Evolutionary conservation across 2,797 vertebrate species (phyloP).

Genomic region (Lerista edwardsae): DNA sequence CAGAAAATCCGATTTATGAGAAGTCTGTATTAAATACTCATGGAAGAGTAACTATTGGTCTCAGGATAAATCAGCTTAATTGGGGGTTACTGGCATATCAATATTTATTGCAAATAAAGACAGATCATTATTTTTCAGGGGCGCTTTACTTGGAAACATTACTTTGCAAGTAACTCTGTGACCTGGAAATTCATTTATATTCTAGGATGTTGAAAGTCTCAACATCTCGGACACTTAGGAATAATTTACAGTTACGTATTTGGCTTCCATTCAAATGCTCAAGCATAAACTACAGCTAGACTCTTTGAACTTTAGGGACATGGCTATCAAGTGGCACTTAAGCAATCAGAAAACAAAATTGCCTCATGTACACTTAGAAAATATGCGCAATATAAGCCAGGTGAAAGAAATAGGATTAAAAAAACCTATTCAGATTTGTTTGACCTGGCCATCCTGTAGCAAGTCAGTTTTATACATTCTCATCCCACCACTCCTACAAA

Average conservation of each 20-base stretch:
- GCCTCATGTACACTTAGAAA: conserved; percentile 13
- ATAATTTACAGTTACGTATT: conserved; percentile 20
- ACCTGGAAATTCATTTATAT: not conserved
- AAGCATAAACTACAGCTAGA: conserved; percentile 1
- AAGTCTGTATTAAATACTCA: conserved; percentile 41
- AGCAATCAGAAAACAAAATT: not conserved
- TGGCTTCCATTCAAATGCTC: conserved; percentile 8
- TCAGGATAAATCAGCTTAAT: conserved; percentile 27
- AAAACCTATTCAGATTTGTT: not conserved
- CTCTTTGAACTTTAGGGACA: not conserved
- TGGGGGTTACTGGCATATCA: conserved; percentile 22
- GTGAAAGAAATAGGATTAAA: not conserved
- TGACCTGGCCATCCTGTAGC: no score
- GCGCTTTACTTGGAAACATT: not conserved
- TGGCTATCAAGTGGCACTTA: conserved; percentile 4
- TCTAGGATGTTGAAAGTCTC: not conserved
- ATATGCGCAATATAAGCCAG: not conserved
- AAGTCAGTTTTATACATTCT: no score
- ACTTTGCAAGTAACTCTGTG: not conserved
- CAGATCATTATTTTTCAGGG: conserved; percentile 32
- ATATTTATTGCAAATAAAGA: conserved; percentile 48
- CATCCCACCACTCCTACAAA: no score
- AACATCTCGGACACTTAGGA: not conserved
- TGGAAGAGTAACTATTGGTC: conserved; percentile 43
- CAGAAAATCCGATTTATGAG: conserved; percentile 39